Conservation (phyloP, 2,888 invertebrate genomes). For the Steinernema hermaphroditum region DNA sequence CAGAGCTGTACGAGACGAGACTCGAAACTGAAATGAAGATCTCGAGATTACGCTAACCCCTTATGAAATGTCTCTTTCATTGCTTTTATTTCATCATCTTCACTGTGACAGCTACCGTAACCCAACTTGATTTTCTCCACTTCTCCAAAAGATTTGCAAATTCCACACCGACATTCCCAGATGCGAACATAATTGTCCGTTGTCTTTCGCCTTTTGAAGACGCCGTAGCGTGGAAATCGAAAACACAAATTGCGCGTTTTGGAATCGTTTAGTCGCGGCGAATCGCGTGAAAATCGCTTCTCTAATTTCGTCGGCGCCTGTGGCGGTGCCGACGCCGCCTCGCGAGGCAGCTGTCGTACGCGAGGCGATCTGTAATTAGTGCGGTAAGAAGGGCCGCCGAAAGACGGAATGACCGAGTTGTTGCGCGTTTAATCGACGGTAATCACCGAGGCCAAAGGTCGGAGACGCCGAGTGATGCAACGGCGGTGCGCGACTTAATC, state of each 20-base stretch:
- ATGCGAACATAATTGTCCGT: neutral
- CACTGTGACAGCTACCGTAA: too few relatives aligned
- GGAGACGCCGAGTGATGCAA: constrained; percentile 7
- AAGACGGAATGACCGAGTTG: neutral
- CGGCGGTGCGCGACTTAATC: constrained; percentile 15
- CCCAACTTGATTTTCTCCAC: too few relatives aligned
- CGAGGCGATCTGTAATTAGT: constrained; percentile 15
- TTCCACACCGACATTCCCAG: neutral
- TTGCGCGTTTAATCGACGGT: constrained; percentile 25
- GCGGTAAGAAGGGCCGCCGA: constrained; percentile 18
- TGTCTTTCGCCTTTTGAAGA: neutral
- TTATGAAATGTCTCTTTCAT: too few relatives aligned
- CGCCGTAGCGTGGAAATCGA: neutral
- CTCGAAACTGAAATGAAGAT: too few relatives aligned
- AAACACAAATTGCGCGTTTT: neutral
- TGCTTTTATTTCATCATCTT: too few relatives aligned
- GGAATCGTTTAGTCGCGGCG: constrained; percentile 7
- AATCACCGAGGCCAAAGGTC: constrained; percentile 20
- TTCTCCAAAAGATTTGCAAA: too few relatives aligned
- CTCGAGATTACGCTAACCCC: too few relatives aligned
- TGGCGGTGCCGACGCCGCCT: neutral
- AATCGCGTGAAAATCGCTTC: neutral
- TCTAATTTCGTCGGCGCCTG: constrained; percentile 24
- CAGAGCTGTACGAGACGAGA: too few relatives aligned
- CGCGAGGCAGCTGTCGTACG: constrained; percentile 13